phyloP scores from a whole-genome alignment of 2,888 invertebrate genomes.

The Lordiphosa fenestrarum region DNA sequence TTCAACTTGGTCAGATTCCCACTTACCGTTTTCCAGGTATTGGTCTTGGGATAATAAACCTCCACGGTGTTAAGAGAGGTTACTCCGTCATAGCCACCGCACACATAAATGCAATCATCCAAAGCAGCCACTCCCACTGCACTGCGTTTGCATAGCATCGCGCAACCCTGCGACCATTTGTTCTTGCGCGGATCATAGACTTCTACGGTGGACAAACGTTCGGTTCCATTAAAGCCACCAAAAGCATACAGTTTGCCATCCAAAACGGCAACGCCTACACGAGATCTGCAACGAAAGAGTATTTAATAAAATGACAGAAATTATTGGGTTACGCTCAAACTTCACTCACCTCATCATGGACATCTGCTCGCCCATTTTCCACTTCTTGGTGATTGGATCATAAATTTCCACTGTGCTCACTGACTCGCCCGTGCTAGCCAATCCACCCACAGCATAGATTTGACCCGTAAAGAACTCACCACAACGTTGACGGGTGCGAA shows the following conservation, averaged over 20 bases:
- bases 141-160: conserved; percentile 89
- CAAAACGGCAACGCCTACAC: conserved; percentile 92
- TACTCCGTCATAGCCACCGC: conserved; percentile 92
- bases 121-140: conserved; percentile 91
- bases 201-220: conserved; percentile 91
- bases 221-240: conserved; percentile 91
- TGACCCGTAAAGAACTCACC: conserved; percentile 88
- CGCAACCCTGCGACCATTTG: conserved; percentile 88
- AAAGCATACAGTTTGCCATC: conserved; percentile 89
- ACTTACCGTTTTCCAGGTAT: conserved; percentile 87
- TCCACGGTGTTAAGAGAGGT: conserved; percentile 90
- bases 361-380: conserved; percentile 91
- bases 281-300: conserved; percentile 81
- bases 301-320: neutral
- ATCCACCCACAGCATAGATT: conserved; percentile 92
- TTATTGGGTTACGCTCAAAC: no score
- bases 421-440: conserved; percentile 91
- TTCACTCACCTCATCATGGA: conserved; percentile 83
- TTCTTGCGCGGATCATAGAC: conserved; percentile 88
- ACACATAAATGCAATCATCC: conserved; percentile 90
- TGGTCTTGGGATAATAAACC: conserved; percentile 87
- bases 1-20: neutral
- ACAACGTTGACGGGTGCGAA: conserved; percentile 86
- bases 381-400: conserved; percentile 86
- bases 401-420: conserved; percentile 92